These are phyloP conservation scores for Notamacropus eugenii DNA, from an alignment of 2,797 vertebrate genomes.

Conservation along the genomic window DNA sequence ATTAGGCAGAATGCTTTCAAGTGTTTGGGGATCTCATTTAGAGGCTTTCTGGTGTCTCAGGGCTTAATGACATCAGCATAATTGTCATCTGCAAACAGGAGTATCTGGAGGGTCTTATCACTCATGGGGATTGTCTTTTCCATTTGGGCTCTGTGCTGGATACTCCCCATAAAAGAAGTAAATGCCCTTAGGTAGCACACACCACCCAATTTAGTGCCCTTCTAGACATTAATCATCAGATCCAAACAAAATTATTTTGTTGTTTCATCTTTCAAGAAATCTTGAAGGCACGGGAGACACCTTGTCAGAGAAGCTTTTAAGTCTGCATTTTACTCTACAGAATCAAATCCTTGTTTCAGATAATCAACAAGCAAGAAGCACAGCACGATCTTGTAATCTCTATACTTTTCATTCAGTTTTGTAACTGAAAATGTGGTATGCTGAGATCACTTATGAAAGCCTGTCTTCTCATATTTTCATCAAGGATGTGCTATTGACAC, in stretches of 20 bases:
- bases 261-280: not conserved
- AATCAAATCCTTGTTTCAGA: not conserved
- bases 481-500: not conserved
- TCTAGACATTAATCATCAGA: not conserved
- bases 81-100: not conserved
- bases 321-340: not conserved
- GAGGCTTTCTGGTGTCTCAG: not conserved
- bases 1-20: not conserved
- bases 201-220: not conserved
- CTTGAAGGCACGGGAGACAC: not conserved
- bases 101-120: not conserved
- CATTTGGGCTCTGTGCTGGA: not conserved
- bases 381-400: not conserved
- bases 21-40: not conserved
- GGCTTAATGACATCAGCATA: not conserved
- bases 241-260: not conserved
- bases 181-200: not conserved
- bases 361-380: not conserved
- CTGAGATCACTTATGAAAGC: not conserved
- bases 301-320: not conserved
- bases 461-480: not conserved
- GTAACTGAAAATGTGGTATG: not conserved
- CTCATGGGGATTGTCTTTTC: not conserved
- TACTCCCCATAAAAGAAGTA: not conserved
- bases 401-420: not conserved